Conservation (phyloP, 2,113 vertebrate genomes). For the Peromyscus leucopus region DNA sequence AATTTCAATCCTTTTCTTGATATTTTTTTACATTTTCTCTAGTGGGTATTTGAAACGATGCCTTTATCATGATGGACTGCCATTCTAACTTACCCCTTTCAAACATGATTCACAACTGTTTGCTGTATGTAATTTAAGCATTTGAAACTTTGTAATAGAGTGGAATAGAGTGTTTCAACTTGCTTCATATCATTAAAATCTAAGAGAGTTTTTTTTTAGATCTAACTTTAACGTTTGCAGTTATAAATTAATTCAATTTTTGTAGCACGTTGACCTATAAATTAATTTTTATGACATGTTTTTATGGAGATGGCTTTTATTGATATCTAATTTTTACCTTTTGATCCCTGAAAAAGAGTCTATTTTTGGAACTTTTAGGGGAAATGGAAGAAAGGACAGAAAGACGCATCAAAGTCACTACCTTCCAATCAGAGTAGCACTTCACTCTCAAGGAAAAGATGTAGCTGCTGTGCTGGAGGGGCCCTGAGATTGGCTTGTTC, state of each 20-base stretch:
- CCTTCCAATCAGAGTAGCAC: not conserved
- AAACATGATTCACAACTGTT: conserved; percentile 1
- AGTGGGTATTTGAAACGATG: not conserved
- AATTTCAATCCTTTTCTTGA: not conserved
- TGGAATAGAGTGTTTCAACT: not conserved
- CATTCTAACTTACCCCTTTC: conserved; percentile 14
- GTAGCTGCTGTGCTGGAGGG: not conserved
- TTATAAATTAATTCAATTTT: conserved; percentile 21
- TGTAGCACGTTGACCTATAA: conserved; percentile 18
- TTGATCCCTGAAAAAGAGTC: conserved; percentile 31
- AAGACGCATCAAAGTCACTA: not conserved
- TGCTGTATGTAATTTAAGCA: conserved; percentile 19
- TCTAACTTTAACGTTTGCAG: not conserved
- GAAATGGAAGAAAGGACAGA: conserved; percentile 39
- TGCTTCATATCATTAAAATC: not conserved
- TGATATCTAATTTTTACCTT: conserved; percentile 18
- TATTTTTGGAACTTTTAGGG: not conserved
- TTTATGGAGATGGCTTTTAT: not conserved
- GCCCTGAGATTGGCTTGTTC: not conserved
- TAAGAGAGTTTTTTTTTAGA: not conserved
- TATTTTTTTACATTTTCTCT: not conserved
- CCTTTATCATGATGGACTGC: conserved; percentile 21
- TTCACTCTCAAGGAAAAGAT: not conserved
- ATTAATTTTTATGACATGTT: conserved; percentile 1
- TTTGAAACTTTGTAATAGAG: conserved; percentile 24